Conservation (phyloP, 2,888 invertebrate genomes). For the Adelphocoris suturalis region DNA sequence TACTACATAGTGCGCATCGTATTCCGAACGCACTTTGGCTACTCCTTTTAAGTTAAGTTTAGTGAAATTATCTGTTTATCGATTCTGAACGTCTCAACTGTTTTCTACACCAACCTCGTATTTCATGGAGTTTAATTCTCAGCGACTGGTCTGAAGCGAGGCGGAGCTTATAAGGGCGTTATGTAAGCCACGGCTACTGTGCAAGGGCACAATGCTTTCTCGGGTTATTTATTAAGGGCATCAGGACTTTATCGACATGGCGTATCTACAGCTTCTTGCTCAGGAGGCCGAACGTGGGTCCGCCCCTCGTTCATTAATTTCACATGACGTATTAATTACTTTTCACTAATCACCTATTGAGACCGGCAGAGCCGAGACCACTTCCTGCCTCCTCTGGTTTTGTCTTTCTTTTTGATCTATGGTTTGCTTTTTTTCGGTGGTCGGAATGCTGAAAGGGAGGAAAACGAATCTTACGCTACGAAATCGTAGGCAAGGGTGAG, state of each 20-base stretch:
- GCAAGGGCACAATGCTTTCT: conserved; percentile 63
- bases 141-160: too few species aligned
- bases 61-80: too few species aligned
- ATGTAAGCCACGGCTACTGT: conserved; percentile 64
- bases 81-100: too few species aligned
- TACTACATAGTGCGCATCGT: too few species aligned
- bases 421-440: not conserved
- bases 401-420: conserved; percentile 10
- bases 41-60: too few species aligned
- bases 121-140: not conserved
- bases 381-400: conserved; percentile 43
- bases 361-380: conserved; percentile 21
- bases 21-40: too few species aligned
- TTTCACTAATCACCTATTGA: conserved; percentile 71
- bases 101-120: too few species aligned
- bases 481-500: too few species aligned
- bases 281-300: conserved; percentile 43
- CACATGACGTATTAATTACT: conserved; percentile 72
- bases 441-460: not conserved
- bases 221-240: conserved; percentile 65
- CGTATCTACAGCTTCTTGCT: conserved; percentile 66
- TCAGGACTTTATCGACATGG: conserved; percentile 57
- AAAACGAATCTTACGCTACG: not conserved
- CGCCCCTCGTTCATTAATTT: conserved; percentile 71
- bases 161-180: not conserved